Evolutionary conservation across 2,113 vertebrate genomes (phyloP), one percentile per base, ranked within the genome.

Genomic region (Hydrochoerus hydrochaeris): DNA sequence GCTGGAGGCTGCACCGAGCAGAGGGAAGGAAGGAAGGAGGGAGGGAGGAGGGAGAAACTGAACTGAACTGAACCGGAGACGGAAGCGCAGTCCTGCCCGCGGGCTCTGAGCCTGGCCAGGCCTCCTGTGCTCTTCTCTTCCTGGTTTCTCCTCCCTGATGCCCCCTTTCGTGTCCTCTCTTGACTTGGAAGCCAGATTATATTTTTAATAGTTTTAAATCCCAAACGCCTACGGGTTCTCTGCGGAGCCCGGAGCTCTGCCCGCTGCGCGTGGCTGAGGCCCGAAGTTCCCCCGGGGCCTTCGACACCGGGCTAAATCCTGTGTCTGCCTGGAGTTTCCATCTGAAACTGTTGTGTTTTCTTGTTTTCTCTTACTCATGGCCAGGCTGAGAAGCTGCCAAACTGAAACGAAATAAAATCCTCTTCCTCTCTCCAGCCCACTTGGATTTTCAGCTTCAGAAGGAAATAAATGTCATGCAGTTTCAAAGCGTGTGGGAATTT

Each of bases 361-460:
- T 22, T 49, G 20, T 7, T 5, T 16, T 0, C 2, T 14, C 35
- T n/a, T 32, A 58, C 10, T 44, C 38, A 12, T n/a, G 17, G 20
- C 35, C 75, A 58, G 20, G 58, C 83, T 30, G 32, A 90, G 12
- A 77, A 81, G 88, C 83, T 24, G 65, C 26, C 54, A 83, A 90
- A 90, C n/a, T 22, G 82, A 95, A 91, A 67, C n/a, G 63, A 93
- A 93, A 90, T n/a, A 81, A 93, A 94, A 63, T n/a, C 14, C 0
- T 85, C 75, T 94, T 90, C 14, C 13, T 89, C 32, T 88, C 28
- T 54, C 82, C 87, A 69, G 58, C 22, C 46, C 63, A 44, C 81
- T 92, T 30, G 44, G 49, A 73, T 38, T 75, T 92, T 83, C 41
- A 26, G 41, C 80, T 88, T 94, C 77, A 65, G 35, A 54, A 58